Percentiles rank a stretch among this genome's conserved stretches.
Conservation (phyloP, 1,140 invertebrate genomes). For the Drosophila neocordata region DNA sequence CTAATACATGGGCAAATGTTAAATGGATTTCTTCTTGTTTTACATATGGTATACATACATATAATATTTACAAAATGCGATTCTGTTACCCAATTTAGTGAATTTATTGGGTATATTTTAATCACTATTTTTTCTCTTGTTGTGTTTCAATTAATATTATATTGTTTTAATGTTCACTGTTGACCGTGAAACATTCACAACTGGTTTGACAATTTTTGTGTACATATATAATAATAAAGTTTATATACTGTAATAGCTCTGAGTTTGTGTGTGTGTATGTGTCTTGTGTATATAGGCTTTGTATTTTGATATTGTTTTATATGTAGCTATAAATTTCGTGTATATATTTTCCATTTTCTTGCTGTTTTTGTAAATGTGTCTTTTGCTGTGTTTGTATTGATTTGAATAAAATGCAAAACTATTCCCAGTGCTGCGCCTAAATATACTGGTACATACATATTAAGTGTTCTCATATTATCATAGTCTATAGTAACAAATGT, state of each 20-base stretch:
- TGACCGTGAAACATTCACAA: conserved; percentile 35
- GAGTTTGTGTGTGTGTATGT: neutral
- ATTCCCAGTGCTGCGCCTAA: conserved; percentile 39
- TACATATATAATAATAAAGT: conserved; percentile 34
- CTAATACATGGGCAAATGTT: neutral
- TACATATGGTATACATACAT: conserved; percentile 21
- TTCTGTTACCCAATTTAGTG: conserved; percentile 12
- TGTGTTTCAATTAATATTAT: conserved; percentile 44
- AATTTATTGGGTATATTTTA: too few relatives aligned
- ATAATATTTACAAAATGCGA: conserved; percentile 56
- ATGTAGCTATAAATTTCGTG: conserved; percentile 63
- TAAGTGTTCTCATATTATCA: neutral
- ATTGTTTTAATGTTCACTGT: conserved; percentile 8
- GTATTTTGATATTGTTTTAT: conserved; percentile 20
- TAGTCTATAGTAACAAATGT: neutral
- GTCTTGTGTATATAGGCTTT: conserved; percentile 57
- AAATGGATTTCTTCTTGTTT: conserved; percentile 25
- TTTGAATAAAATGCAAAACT: conserved; percentile 52
- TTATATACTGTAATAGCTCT: neutral
- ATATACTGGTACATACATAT: neutral
- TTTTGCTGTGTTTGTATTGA: conserved; percentile 19
- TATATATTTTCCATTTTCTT: conserved; percentile 57
- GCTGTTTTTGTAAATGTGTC: too few relatives aligned
- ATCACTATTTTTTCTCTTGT: neutral
- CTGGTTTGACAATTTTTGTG: conserved; percentile 20